Percentiles rank a stretch among this genome's conserved stretches.
These are phyloP conservation scores for Zaprionus capensis DNA, from an alignment of 1,140 invertebrate genomes.

Conservation along the genomic window DNA sequence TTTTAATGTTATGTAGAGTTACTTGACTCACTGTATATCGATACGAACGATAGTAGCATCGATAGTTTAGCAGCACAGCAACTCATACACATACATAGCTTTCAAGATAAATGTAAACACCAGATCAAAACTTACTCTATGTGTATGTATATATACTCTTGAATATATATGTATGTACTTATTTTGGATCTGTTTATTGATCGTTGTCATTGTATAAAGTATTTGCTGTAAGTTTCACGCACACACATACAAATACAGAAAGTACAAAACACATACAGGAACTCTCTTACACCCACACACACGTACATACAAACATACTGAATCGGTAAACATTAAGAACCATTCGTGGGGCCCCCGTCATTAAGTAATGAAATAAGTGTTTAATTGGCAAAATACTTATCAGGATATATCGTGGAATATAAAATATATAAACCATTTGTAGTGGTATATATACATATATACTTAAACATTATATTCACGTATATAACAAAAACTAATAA, in stretches of 20 bases:
- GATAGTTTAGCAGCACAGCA: background rate
- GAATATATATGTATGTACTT: constrained; percentile 16
- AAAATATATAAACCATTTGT: no score
- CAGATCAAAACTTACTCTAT: constrained; percentile 8
- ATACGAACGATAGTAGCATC: background rate
- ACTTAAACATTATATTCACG: no score
- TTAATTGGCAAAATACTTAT: no score
- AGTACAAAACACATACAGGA: constrained; percentile 10
- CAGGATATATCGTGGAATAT: no score
- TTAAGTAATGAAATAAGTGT: background rate
- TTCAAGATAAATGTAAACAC: constrained; percentile 13
- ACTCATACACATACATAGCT: constrained; percentile 7
- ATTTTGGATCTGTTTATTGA: constrained; percentile 20
- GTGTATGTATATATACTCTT: constrained; percentile 12
- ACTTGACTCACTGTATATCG: background rate
- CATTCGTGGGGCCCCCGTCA: background rate
- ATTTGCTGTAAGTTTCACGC: constrained; percentile 77
- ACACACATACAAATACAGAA: constrained; percentile 8
- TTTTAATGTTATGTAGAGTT: no score
- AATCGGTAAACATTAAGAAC: constrained; percentile 3
- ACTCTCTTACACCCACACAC: constrained; percentile 20
- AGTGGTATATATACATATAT: no score
- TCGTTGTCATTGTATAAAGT: constrained; percentile 67
- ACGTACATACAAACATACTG: constrained; percentile 14
- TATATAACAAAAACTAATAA: no score